phyloP scores from a whole-genome alignment of 2,797 vertebrate species.

The Mallotus villosus region DNA sequence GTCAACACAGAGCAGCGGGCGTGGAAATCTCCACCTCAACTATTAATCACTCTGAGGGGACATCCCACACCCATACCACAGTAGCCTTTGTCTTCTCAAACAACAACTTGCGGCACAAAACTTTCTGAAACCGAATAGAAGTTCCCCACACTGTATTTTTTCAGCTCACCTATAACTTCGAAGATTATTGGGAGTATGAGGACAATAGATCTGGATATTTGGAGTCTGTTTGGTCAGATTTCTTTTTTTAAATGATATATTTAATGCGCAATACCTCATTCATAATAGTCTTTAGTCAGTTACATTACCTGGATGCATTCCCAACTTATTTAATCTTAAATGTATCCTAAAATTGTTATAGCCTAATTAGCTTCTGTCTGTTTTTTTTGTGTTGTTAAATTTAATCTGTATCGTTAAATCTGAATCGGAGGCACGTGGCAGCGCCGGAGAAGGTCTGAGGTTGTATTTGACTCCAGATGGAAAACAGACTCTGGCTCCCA shows the following conservation, averaged over 20 bases:
- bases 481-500: slow-evolving; percentile 34
- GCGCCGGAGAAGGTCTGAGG: slow-evolving; percentile 19
- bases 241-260: too few relatives aligned
- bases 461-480: slow-evolving; percentile 30
- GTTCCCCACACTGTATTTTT: neutral
- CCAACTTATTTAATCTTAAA: neutral
- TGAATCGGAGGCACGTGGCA: slow-evolving; percentile 25
- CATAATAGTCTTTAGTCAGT: neutral
- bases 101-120: slow-evolving; percentile 65
- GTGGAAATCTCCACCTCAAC: slow-evolving; percentile 71
- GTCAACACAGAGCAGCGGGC: slow-evolving; percentile 72
- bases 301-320: neutral
- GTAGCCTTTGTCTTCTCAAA: slow-evolving; percentile 70
- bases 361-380: slow-evolving; percentile 1
- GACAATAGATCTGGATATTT: neutral
- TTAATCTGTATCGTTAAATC: neutral
- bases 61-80: slow-evolving; percentile 76
- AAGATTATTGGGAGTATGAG: neutral
- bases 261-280: too few relatives aligned
- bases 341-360: neutral
- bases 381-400: slow-evolving; percentile 26
- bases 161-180: slow-evolving; percentile 3
- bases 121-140: slow-evolving; percentile 8
- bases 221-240: slow-evolving; percentile 3
- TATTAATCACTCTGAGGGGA: slow-evolving; percentile 85